Evolutionary conservation across 2,797 vertebrate genomes (phyloP).

Genomic region (Distichodus sexfasciatus): DNA sequence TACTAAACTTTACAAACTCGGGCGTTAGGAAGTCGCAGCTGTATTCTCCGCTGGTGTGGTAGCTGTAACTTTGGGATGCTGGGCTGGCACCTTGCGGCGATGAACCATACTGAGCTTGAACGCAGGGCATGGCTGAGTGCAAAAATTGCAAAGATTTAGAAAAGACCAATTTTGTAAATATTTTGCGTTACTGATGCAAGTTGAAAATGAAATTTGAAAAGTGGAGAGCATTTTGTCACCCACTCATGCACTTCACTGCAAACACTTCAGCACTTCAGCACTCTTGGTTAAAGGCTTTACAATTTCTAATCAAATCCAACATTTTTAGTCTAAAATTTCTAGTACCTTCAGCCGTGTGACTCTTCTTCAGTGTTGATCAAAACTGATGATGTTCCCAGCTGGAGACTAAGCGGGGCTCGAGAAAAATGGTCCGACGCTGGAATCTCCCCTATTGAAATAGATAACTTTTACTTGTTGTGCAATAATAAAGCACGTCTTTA

Average conservation of each 20-base stretch:
- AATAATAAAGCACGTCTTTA: too few species aligned
- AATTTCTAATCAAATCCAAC: too few species aligned
- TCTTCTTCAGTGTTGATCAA: conserved; percentile 83
- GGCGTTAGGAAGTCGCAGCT: conserved; percentile 96
- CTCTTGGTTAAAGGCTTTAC: too few species aligned
- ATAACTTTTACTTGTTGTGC: conserved; percentile 58
- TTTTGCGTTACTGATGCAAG: too few species aligned
- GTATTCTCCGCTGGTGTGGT: conserved; percentile 89
- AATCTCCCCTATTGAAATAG: conserved; percentile 69
- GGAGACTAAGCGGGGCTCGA: conserved; percentile 68
- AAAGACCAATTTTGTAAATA: too few species aligned
- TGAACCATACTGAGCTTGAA: conserved; percentile 96
- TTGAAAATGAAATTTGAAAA: too few species aligned
- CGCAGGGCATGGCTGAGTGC: conserved; percentile 92
- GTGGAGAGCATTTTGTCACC: too few species aligned
- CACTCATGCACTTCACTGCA: too few species aligned
- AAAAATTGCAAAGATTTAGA: not conserved
- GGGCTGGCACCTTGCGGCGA: conserved; percentile 96
- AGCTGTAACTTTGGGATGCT: conserved; percentile 94
- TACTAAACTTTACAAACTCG: conserved; percentile 99
- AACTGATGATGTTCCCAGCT: conserved; percentile 78
- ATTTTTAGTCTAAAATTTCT: too few species aligned
- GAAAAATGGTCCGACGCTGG: conserved; percentile 66
- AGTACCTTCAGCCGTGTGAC: conserved; percentile 87
- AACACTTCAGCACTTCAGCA: too few species aligned